phyloP scores from a whole-genome alignment of 2,888 invertebrate species.

The Chalcis sispes region DNA sequence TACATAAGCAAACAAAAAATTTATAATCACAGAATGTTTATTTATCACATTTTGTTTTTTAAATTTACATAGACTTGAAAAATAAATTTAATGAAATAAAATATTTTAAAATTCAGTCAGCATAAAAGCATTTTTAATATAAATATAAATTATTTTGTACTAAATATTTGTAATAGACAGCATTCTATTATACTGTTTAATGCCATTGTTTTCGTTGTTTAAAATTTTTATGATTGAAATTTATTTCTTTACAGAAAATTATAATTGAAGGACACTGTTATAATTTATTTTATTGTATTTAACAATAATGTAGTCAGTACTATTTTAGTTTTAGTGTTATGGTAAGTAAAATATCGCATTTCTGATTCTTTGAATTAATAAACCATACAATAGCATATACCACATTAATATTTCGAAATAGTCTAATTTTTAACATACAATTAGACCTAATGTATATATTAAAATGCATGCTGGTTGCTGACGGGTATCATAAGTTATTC shows the following conservation, averaged over 20 bases:
- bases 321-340: slow-evolving; percentile 3
- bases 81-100: slow-evolving; percentile 9
- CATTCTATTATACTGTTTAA: slow-evolving; percentile 12
- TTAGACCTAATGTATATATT: slow-evolving; percentile 23
- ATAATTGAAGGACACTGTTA: background rate
- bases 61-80: slow-evolving; percentile 24
- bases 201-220: slow-evolving; percentile 40
- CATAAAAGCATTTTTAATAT: background rate
- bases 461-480: slow-evolving; percentile 33
- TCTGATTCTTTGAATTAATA: slow-evolving; percentile 8
- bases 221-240: slow-evolving; percentile 11
- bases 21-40: slow-evolving; percentile 44
- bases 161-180: slow-evolving; percentile 12
- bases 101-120: slow-evolving; percentile 5
- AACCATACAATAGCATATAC: slow-evolving; percentile 8
- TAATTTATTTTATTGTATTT: slow-evolving; percentile 9
- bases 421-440: slow-evolving; percentile 39
- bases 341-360: slow-evolving; percentile 3
- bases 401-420: slow-evolving; percentile 39
- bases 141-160: slow-evolving; percentile 15
- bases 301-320: slow-evolving; percentile 20
- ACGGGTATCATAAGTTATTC: slow-evolving; percentile 28
- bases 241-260: background rate
- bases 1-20: slow-evolving; percentile 38
- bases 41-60: slow-evolving; percentile 47